Base-by-base conservation (phyloP, 2,797 vertebrate genomes). In the Danio choprae region DNA sequence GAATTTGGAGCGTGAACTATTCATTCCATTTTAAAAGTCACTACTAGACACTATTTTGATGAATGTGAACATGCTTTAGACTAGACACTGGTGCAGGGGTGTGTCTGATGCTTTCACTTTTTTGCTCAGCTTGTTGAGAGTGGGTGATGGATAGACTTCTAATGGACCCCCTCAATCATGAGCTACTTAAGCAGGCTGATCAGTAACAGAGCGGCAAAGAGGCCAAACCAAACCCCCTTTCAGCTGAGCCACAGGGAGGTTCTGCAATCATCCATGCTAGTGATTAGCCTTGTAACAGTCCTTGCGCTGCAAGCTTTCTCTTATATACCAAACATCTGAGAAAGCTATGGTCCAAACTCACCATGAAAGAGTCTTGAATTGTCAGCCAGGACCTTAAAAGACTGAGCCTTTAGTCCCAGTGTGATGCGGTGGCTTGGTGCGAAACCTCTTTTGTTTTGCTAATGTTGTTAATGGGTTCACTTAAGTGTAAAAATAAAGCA, bases 141-240 rank as follows among this genome's bases (percentile, higher is more conserved):
- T 46, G 63, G 55, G 67, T 90, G 90, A 93, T 91, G 90, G 92
- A 93, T 89, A 85, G 88, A 85, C 70, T 60, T 76, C 88, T 93
- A 92, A 93, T 91, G 88, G 91, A 89, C 74, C 84, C 80, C 85
- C 90, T 93, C 91, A 90, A 92, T 94, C 92, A 92, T 89, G 65
- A 84, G 83, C 87, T 85, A 87, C 88, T 94, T 93, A 90, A 86
- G 90, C 86, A 86, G 88, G 84, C 89, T 92, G 89, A 90, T 88
- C 82, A 80, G 81, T 89, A 89, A 87, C 78, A 86, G 86, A 86
- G 84, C 85, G 82, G 84, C 82, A 88, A 91, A 89, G 87, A 82
- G 77, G 82, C 83, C 83, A 87, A 89, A 89, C 89, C 88, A 84
- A 88, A 90, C 79, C 72, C 43, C 74, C 84, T 87, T 92, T 91